A percentile compares a stretch with the other conserved stretches of the same genome.
Conservation (phyloP, 2,797 vertebrate species). For the Cuniculus paca region DNA sequence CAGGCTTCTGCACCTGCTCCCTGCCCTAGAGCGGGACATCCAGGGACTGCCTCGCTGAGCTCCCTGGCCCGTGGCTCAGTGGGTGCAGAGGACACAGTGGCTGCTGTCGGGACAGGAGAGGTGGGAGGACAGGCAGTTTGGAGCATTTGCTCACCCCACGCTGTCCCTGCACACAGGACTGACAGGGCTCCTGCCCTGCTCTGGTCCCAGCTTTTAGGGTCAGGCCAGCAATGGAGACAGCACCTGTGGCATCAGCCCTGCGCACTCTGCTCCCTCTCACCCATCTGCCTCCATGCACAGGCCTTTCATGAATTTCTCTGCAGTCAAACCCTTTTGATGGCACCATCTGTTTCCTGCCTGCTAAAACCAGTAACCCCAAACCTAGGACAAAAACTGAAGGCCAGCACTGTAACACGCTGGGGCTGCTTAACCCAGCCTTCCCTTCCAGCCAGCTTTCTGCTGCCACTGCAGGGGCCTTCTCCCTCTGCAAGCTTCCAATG, state of each 20-base stretch:
- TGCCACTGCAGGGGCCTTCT: rapidly evolving
- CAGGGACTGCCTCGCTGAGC: not conserved
- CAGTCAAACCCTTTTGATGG: not conserved
- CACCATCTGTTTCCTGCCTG: not conserved
- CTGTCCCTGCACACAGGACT: not conserved
- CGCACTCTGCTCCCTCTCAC: rapidly evolving
- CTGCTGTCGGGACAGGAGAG: not conserved
- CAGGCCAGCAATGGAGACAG: not conserved
- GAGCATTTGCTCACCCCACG: rapidly evolving
- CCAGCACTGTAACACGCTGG: rapidly evolving
- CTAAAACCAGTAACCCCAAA: conserved; percentile 8
- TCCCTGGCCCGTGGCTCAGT: not conserved
- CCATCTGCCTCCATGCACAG: not conserved
- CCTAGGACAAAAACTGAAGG: not conserved
- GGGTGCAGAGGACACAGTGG: not conserved
- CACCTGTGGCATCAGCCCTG: not conserved
- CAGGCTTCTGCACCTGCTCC: not conserved
- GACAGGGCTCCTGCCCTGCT: not conserved
- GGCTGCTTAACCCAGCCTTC: rapidly evolving
- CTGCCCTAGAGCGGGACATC: not conserved
- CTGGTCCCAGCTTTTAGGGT: not conserved
- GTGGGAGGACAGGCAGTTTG: rapidly evolving
- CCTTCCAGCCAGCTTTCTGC: not conserved
- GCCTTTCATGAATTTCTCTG: not conserved
- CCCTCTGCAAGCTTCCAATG: not conserved